A percentile compares a stretch with the other conserved stretches of the same genome.
phyloP scores from a whole-genome alignment of 2,797 vertebrate genomes.

The Onychomys torridus region DNA sequence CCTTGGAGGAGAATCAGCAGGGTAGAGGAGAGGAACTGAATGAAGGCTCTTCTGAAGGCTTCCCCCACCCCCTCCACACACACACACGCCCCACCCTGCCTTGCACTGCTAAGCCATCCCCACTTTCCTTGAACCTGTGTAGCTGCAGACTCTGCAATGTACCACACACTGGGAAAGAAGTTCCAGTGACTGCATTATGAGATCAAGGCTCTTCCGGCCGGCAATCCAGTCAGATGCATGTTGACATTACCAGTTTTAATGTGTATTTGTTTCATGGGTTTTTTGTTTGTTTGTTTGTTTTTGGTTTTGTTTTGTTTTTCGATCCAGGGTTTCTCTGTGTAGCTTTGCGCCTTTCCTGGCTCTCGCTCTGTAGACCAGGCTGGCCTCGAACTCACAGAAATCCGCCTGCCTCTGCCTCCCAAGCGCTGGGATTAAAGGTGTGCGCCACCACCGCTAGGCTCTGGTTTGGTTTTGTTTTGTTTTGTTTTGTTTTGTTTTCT shows the following conservation, averaged over 20 bases:
- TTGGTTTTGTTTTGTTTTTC: too few species aligned
- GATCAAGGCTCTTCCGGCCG: neutral
- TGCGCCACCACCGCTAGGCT: too few species aligned
- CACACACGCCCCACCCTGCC: neutral
- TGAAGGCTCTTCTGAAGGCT: too few species aligned
- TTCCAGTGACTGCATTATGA: neutral
- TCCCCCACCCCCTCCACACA: too few species aligned
- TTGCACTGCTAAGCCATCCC: neutral
- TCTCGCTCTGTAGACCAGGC: too few species aligned
- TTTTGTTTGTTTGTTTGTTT: too few species aligned
- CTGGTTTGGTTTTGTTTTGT: too few species aligned
- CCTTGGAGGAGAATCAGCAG: neutral
- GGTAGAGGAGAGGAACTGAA: neutral
- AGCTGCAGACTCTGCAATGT: neutral
- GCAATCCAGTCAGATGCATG: neutral
- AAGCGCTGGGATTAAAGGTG: too few species aligned
- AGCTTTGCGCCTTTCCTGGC: too few species aligned
- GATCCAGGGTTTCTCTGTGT: too few species aligned
- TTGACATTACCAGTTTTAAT: neutral
- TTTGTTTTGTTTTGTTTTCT: constrained; percentile 45
- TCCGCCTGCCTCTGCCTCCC: too few species aligned
- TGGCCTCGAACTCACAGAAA: too few species aligned
- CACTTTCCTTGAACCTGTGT: neutral
- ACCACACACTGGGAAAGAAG: neutral
- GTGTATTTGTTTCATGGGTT: constrained; percentile 51